These are phyloP conservation scores for Tromatobia lineatoria DNA, from an alignment of 2,888 invertebrate species.

Conservation along the genomic window DNA sequence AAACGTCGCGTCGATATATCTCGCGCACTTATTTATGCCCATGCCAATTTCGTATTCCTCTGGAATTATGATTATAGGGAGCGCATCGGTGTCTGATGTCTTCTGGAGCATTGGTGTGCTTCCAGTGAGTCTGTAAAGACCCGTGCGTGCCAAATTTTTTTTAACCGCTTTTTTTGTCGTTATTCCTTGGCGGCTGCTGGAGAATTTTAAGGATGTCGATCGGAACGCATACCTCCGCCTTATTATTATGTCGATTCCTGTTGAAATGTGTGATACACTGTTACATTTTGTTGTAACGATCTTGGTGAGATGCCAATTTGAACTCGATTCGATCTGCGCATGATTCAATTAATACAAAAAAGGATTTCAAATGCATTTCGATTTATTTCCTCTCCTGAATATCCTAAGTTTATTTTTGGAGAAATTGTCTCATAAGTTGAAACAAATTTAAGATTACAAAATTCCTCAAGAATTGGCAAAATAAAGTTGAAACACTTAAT, in stretches of 20 bases:
- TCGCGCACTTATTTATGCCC: conserved; percentile 11
- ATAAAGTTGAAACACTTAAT: not conserved
- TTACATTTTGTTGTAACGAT: conserved; percentile 2
- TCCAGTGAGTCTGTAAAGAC: conserved; percentile 43
- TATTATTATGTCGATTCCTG: conserved; percentile 40
- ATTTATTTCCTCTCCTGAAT: not conserved
- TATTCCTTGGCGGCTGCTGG: conserved; percentile 16
- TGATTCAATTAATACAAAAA: not conserved
- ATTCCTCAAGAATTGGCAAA: not conserved
- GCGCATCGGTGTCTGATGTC: conserved; percentile 39
- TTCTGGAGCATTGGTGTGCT: conserved; percentile 21
- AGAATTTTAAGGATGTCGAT: conserved; percentile 40
- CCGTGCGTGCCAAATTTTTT: conserved; percentile 65
- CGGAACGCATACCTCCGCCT: conserved; percentile 5
- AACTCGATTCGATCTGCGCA: not conserved
- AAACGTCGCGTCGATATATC: not conserved
- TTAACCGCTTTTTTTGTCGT: conserved; percentile 11
- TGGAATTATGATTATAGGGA: conserved; percentile 64
- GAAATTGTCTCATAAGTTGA: not conserved
- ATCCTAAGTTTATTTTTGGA: not conserved
- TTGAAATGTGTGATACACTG: conserved; percentile 62
- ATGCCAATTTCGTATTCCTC: conserved; percentile 63
- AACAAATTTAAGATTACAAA: not conserved
- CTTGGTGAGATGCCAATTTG: not conserved
- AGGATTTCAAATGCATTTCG: no score